These are phyloP conservation scores for Ateles fusciceps DNA, from an alignment of 2,797 vertebrate genomes.

Conservation along the genomic window DNA sequence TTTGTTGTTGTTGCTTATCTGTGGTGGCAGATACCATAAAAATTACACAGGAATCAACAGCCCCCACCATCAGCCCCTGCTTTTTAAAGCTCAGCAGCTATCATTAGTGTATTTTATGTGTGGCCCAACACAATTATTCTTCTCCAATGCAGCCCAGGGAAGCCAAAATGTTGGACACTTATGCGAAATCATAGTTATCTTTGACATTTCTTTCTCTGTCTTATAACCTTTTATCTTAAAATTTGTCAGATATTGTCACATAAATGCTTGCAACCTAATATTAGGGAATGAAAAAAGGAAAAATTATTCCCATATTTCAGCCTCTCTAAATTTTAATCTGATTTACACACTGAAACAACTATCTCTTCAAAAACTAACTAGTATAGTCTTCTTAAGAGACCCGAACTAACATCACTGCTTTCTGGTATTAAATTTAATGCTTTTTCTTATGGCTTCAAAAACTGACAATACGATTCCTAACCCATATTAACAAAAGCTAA, in stretches of 20 bases:
- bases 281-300: neutral
- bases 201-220: constrained; percentile 5
- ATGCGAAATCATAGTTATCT: neutral
- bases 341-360: neutral
- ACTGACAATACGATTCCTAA: constrained; percentile 1
- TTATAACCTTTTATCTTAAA: neutral
- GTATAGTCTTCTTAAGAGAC: neutral
- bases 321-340: neutral
- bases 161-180: neutral
- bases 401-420: neutral
- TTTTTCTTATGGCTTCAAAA: neutral
- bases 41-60: neutral
- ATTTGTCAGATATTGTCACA: neutral
- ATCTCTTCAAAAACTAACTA: neutral
- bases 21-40: neutral
- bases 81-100: neutral
- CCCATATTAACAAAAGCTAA: neutral
- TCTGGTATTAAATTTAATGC: constrained; percentile 4
- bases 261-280: constrained; percentile 33
- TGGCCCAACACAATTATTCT: neutral
- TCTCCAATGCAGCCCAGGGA: neutral
- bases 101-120: neutral
- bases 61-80: neutral
- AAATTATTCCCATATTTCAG: constrained; percentile 7
- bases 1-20: neutral